A percentile compares a stretch with the other conserved stretches of the same genome.
Evolutionary conservation across 2,113 vertebrate species (phyloP).

Genomic region (Notiomystis cincta): DNA sequence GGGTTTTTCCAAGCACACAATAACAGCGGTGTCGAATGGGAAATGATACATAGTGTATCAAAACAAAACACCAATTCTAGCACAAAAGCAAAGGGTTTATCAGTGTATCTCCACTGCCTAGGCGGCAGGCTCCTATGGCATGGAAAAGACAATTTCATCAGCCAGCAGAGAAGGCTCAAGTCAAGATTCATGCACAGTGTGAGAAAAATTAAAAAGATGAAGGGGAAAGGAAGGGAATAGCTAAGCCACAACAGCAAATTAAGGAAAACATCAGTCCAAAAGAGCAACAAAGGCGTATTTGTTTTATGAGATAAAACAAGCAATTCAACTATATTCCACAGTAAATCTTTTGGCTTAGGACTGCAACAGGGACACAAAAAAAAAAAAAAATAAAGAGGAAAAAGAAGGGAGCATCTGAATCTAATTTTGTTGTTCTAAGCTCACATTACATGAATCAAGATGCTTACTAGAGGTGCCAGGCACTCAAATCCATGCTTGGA

Average conservation of each 20-base stretch:
- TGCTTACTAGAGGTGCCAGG: conserved; percentile 5
- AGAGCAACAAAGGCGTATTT: neutral
- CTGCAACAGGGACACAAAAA: neutral
- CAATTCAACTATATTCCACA: neutral
- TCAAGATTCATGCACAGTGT: accelerated
- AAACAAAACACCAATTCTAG: neutral
- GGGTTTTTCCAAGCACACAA: conserved; percentile 42
- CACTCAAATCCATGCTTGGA: neutral
- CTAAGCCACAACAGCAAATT: neutral
- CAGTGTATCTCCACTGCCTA: neutral
- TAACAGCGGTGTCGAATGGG: conserved; percentile 6
- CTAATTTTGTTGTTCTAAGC: neutral
- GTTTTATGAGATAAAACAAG: neutral
- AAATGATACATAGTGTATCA: conserved; percentile 2
- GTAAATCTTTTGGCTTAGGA: neutral
- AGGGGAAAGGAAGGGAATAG: neutral
- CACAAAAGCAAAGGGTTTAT: conserved; percentile 12
- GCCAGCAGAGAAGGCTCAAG: neutral
- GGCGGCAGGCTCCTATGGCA: neutral
- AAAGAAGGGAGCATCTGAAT: neutral
- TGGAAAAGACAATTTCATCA: neutral
- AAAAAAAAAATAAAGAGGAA: neutral
- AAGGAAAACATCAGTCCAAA: neutral
- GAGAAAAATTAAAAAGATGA: neutral
- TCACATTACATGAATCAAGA: conserved; percentile 14